A percentile compares a stretch with the other conserved stretches of the same genome.
Evolutionary conservation across 2,113 vertebrate genomes (phyloP).

Genomic region (Carollia perspicillata): DNA sequence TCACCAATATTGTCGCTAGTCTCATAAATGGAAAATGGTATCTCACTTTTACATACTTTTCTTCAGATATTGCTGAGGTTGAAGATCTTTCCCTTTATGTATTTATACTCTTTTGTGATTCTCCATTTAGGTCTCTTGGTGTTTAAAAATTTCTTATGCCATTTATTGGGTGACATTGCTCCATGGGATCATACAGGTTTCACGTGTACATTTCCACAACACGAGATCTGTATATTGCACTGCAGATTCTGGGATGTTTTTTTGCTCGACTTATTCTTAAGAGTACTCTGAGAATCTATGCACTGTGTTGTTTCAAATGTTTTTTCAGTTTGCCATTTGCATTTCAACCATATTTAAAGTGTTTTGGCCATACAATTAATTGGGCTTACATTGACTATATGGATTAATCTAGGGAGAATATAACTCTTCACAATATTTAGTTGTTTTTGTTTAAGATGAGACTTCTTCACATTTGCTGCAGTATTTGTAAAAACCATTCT

Average conservation of each 20-base stretch:
- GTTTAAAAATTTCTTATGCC: no score
- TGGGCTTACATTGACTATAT: not conserved
- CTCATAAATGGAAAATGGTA: constrained; percentile 2
- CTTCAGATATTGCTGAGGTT: not conserved
- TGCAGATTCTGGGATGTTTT: not conserved
- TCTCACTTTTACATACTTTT: constrained; percentile 23
- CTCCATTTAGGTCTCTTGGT: not conserved
- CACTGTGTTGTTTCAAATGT: not conserved
- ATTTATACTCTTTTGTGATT: not conserved
- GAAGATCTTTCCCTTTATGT: not conserved
- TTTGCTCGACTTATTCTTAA: not conserved
- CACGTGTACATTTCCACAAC: no score
- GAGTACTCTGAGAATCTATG: not conserved
- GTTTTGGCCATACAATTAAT: not conserved
- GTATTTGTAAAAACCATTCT: not conserved
- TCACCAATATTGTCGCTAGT: constrained; percentile 11
- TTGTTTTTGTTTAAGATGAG: constrained; percentile 16
- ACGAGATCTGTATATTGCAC: no score
- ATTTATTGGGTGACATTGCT: no score
- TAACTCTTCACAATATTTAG: not conserved
- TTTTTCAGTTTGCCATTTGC: not conserved
- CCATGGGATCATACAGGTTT: no score
- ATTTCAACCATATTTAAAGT: constrained; percentile 35
- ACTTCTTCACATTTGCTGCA: not conserved
- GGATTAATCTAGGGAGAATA: not conserved